Conservation (phyloP, 1,140 invertebrate genomes). For the Camponotus vicinus region DNA sequence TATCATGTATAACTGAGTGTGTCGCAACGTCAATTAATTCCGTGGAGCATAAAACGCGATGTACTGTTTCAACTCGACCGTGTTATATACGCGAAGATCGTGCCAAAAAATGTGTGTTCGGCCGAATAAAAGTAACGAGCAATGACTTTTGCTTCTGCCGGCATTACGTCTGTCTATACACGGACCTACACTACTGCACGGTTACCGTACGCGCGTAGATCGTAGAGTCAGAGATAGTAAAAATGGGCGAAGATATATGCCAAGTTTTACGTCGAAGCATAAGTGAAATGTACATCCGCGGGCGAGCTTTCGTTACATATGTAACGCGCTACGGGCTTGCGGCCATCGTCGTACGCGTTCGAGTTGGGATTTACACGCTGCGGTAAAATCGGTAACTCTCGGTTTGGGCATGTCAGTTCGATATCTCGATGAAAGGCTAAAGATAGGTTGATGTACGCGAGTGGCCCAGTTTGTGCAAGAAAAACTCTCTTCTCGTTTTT, state of each 20-base stretch:
- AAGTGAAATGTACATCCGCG: slow-evolving; percentile 74
- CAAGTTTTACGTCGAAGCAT: slow-evolving; percentile 69
- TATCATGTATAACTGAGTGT: neutral
- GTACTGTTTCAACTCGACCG: neutral
- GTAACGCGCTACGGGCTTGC: slow-evolving; percentile 66
- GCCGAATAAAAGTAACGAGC: slow-evolving; percentile 44
- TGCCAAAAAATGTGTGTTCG: neutral
- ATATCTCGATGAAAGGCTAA: neutral
- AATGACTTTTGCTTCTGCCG: slow-evolving; percentile 27
- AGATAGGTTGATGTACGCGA: slow-evolving; percentile 15
- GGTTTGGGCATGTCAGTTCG: slow-evolving; percentile 32
- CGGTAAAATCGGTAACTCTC: slow-evolving; percentile 61
- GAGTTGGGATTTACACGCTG: slow-evolving; percentile 63
- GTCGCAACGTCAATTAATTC: slow-evolving; percentile 38
- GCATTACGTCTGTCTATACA: slow-evolving; percentile 7
- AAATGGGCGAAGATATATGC: slow-evolving; percentile 54
- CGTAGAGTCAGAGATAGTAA: slow-evolving; percentile 54
- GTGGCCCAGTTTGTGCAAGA: slow-evolving; percentile 45
- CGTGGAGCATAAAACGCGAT: neutral
- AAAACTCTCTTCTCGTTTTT: neutral
- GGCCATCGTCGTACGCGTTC: neutral
- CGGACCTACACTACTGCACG: neutral
- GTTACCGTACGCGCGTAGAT: neutral
- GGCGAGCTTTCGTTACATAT: slow-evolving; percentile 69
- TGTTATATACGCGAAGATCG: no score